Evolutionary conservation across 2,113 vertebrate species (phyloP).

Genomic region (Fregetta grallaria): DNA sequence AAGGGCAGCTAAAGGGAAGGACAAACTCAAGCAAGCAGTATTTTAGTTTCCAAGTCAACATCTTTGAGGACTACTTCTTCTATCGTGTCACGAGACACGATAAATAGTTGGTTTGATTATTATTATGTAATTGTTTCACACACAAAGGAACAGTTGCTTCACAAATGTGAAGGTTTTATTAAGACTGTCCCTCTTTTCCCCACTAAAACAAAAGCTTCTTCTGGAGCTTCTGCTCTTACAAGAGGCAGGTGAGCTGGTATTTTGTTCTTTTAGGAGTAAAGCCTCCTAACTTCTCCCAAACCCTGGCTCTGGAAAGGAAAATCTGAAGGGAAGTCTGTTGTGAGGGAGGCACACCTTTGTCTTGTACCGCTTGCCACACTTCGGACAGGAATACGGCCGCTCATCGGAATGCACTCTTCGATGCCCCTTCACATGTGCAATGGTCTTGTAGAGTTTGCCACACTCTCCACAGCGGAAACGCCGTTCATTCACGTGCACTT

Average conservation of each 20-base stretch:
- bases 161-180: background rate
- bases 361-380: conserved; percentile 95
- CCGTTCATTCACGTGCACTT: conserved; percentile 88
- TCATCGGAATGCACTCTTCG: conserved; percentile 93
- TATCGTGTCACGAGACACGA: no score
- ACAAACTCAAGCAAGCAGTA: accelerated
- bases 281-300: background rate
- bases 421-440: conserved; percentile 94
- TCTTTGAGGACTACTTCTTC: background rate
- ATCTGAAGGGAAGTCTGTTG: no score
- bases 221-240: background rate
- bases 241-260: background rate
- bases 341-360: conserved; percentile 82
- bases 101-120: background rate
- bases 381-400: conserved; percentile 86
- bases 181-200: background rate
- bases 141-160: background rate
- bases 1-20: background rate
- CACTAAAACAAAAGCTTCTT: background rate
- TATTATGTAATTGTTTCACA: background rate
- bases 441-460: conserved; percentile 95
- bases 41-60: background rate
- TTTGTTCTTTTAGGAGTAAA: background rate
- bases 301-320: background rate
- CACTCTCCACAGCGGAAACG: conserved; percentile 96